Percentiles rank a stretch among this genome's conserved stretches.
Conservation (phyloP, 2,797 vertebrate species). For the Enteromius unitaeniatus region DNA sequence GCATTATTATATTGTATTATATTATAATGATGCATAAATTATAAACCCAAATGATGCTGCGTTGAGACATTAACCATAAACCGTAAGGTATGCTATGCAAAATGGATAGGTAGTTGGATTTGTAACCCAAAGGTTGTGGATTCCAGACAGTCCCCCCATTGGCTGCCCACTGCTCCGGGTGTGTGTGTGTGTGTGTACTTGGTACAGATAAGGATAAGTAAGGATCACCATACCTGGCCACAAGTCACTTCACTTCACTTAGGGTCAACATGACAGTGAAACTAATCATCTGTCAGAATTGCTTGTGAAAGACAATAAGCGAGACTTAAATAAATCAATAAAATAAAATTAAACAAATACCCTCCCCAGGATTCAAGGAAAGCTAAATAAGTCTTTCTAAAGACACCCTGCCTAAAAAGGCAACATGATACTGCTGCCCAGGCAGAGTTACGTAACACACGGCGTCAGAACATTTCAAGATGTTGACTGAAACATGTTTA, state of each 20-base stretch:
- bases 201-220: too few species aligned
- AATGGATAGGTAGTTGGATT: too few species aligned
- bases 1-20: too few species aligned
- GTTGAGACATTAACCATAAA: background rate
- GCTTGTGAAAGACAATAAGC: background rate
- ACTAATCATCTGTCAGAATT: background rate
- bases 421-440: background rate
- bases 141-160: too few species aligned
- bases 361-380: background rate
- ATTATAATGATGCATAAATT: too few species aligned
- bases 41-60: background rate
- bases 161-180: too few species aligned
- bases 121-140: too few species aligned
- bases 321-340: background rate
- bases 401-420: background rate
- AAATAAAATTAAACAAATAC: background rate
- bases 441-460: slow-evolving; percentile 1
- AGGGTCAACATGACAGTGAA: background rate
- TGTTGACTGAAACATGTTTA: background rate
- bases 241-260: background rate
- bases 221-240: too few species aligned
- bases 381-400: background rate
- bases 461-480: background rate
- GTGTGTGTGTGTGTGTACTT: too few species aligned
- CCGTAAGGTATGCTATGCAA: background rate